A percentile compares a stretch with the other conserved stretches of the same genome.
These are phyloP conservation scores for Slavum lentiscoides DNA, from an alignment of 2,888 invertebrate genomes.

Conservation along the genomic window DNA sequence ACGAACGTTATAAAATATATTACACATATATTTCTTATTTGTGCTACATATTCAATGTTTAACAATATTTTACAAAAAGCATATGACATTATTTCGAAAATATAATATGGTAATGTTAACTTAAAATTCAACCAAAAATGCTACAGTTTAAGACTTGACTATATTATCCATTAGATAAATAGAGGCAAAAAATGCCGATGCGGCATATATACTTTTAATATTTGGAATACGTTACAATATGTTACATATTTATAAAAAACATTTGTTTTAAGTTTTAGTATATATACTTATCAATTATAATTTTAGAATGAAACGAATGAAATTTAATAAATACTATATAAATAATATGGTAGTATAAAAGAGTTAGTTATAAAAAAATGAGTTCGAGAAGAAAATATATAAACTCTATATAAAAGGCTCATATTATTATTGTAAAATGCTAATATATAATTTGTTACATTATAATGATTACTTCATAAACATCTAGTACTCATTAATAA, in stretches of 20 bases:
- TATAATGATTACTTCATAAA: slow-evolving; percentile 22
- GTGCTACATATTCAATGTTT: no score
- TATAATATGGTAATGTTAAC: no score
- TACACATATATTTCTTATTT: no score
- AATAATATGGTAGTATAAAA: slow-evolving; percentile 7
- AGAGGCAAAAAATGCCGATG: no score
- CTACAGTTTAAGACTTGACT: no score
- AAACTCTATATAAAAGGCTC: slow-evolving; percentile 37
- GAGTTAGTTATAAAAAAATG: neutral
- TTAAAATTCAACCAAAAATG: no score
- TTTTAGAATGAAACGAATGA: neutral
- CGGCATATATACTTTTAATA: neutral
- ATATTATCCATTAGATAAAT: no score
- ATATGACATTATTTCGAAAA: no score
- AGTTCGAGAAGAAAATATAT: slow-evolving; percentile 13
- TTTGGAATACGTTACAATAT: neutral
- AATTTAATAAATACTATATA: slow-evolving; percentile 11
- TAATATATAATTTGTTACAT: slow-evolving; percentile 36
- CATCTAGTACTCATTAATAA: slow-evolving; percentile 11
- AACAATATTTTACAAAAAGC: no score
- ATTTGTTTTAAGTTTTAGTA: neutral
- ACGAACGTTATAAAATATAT: no score
- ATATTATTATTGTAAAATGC: slow-evolving; percentile 45
- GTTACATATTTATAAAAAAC: slow-evolving; percentile 9
- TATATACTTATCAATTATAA: slow-evolving; percentile 14